phyloP scores from a whole-genome alignment of 1,140 invertebrate genomes.

The Scaptomyza montana region DNA sequence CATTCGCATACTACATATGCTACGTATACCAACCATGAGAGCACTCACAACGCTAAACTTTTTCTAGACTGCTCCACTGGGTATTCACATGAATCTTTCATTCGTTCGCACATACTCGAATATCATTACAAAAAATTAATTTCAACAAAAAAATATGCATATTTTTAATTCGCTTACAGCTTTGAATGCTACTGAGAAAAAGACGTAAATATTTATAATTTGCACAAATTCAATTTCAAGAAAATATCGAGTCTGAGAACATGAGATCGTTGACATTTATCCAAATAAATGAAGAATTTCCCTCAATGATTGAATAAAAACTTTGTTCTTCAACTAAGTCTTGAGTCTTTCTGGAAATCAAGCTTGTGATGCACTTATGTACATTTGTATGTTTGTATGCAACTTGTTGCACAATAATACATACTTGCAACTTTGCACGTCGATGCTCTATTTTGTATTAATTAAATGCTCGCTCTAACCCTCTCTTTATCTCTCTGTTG shows the following conservation, averaged over 20 bases:
- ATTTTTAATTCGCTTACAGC: slow-evolving; percentile 3
- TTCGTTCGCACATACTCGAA: slow-evolving; percentile 5
- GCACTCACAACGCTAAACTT: slow-evolving; percentile 1
- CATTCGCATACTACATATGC: neutral
- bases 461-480: neutral
- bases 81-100: slow-evolving; percentile 15
- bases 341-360: too few relatives aligned
- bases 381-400: neutral
- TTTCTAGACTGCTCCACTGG: neutral
- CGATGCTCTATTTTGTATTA: too few relatives aligned
- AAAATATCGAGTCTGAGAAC: neutral
- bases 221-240: neutral
- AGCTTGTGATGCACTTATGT: neutral
- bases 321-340: too few relatives aligned
- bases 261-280: neutral
- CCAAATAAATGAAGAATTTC: neutral
- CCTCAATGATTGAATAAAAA: too few relatives aligned
- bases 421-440: too few relatives aligned
- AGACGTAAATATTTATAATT: neutral
- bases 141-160: neutral
- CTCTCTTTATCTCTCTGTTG: neutral
- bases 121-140: slow-evolving; percentile 6
- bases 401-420: neutral
- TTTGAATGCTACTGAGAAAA: neutral
- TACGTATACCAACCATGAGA: slow-evolving; percentile 4